Percentiles rank a stretch among this genome's conserved stretches.
phyloP scores from a whole-genome alignment of 2,113 vertebrate genomes.

The Oenanthe melanoleuca region DNA sequence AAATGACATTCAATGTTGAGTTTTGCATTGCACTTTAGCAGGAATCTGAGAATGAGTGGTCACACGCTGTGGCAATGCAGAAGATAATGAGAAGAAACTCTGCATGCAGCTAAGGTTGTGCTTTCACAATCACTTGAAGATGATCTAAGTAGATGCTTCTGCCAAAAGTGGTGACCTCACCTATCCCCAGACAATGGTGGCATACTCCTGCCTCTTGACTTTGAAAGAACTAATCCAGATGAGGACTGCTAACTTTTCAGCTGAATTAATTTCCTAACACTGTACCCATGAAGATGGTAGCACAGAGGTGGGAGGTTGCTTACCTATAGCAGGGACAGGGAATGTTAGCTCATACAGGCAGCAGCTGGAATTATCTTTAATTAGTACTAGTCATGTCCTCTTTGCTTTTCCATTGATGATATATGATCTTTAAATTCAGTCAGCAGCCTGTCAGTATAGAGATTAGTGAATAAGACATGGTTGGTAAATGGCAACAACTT shows the following conservation, averaged over 20 bases:
- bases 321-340: neutral
- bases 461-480: neutral
- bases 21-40: constrained; percentile 13
- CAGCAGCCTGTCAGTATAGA: neutral
- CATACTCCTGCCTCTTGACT: neutral
- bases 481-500: neutral
- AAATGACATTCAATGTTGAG: constrained; percentile 4
- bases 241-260: neutral
- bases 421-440: neutral
- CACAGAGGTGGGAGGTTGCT: neutral
- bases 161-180: constrained; percentile 49
- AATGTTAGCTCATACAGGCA: neutral
- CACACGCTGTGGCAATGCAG: constrained; percentile 20
- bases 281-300: neutral
- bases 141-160: constrained; percentile 50
- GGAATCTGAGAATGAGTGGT: constrained; percentile 41
- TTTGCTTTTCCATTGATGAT: neutral
- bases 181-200: constrained; percentile 29
- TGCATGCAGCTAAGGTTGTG: constrained; percentile 21
- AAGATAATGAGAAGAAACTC: constrained; percentile 53
- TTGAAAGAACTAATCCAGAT: neutral
- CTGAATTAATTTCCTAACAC: neutral
- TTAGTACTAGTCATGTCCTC: neutral
- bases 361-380: neutral
- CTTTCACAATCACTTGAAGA: constrained; percentile 60